Evolutionary conservation across 1,140 invertebrate species (phyloP).

Genomic region (Drosophila guanche): DNA sequence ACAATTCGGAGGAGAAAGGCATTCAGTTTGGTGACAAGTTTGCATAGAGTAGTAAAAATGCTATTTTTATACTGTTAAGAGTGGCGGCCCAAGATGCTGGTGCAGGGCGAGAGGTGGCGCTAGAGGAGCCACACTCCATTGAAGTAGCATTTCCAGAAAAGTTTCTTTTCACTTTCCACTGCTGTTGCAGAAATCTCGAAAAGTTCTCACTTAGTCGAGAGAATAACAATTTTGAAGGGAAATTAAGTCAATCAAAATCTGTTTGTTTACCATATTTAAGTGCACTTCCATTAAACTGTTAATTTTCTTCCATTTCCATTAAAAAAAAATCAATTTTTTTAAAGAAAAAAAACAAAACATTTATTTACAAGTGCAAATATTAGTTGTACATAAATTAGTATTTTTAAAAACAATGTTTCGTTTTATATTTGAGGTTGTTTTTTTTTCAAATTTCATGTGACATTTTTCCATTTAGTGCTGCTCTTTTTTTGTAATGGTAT

Average conservation of each 20-base stretch:
- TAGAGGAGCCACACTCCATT: conserved; percentile 1
- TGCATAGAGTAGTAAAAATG: conserved; percentile 56
- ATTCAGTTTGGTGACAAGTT: conserved; percentile 57
- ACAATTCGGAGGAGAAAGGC: conserved; percentile 12
- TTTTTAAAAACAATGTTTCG: no score
- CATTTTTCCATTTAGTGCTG: no score
- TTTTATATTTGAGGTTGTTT: no score
- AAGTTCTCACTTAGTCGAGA: conserved; percentile 9
- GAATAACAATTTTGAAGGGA: conserved; percentile 20
- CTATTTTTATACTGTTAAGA: conserved; percentile 51
- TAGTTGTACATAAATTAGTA: no score
- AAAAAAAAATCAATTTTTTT: neutral
- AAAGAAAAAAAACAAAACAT: no score
- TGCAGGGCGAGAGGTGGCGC: neutral
- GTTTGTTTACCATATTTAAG: neutral
- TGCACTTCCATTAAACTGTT: neutral
- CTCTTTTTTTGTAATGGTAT: no score
- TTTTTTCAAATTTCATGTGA: no score
- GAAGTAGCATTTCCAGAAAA: conserved; percentile 24
- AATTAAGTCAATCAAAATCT: conserved; percentile 32
- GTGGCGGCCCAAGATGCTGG: conserved; percentile 14
- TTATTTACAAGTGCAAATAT: no score
- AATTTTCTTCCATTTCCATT: neutral
- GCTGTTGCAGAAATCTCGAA: conserved; percentile 18
- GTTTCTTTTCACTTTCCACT: conserved; percentile 6